Evolutionary conservation across 2,888 invertebrate species (phyloP).

Genomic region (Crossocerus cetratus): DNA sequence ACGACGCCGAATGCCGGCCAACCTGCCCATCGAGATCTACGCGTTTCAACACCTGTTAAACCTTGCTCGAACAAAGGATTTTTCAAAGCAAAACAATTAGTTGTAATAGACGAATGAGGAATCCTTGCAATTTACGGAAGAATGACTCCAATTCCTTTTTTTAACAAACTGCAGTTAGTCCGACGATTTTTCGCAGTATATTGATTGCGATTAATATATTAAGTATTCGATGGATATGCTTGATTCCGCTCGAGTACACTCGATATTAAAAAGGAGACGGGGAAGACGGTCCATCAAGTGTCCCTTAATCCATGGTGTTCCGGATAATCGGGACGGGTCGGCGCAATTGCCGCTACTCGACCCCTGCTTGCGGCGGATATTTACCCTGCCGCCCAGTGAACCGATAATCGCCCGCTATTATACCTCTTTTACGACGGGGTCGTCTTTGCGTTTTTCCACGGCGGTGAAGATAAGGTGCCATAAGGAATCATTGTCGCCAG

Average conservation of each 20-base stretch:
- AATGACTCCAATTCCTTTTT: too few relatives aligned
- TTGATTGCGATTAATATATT: too few relatives aligned
- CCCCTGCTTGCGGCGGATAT: not conserved
- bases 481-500: slow-evolving; percentile 16
- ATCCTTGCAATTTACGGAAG: too few relatives aligned
- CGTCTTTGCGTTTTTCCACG: slow-evolving; percentile 13
- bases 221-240: too few relatives aligned
- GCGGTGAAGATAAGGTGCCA: slow-evolving; percentile 7
- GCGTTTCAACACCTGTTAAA: too few relatives aligned
- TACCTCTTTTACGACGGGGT: slow-evolving; percentile 36
- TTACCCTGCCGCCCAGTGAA: slow-evolving; percentile 8
- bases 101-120: too few relatives aligned
- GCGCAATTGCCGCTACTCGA: not conserved
- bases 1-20: slow-evolving; percentile 30
- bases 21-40: not conserved
- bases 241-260: too few relatives aligned
- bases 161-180: too few relatives aligned
- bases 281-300: not conserved
- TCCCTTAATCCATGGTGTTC: not conserved
- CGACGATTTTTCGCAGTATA: too few relatives aligned
- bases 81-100: too few relatives aligned
- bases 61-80: too few relatives aligned
- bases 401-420: slow-evolving; percentile 15
- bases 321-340: slow-evolving; percentile 5
- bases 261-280: too few relatives aligned